These are phyloP conservation scores for Archocentrus centrarchus DNA, from an alignment of 2,113 vertebrate genomes.

Conservation along the genomic window DNA sequence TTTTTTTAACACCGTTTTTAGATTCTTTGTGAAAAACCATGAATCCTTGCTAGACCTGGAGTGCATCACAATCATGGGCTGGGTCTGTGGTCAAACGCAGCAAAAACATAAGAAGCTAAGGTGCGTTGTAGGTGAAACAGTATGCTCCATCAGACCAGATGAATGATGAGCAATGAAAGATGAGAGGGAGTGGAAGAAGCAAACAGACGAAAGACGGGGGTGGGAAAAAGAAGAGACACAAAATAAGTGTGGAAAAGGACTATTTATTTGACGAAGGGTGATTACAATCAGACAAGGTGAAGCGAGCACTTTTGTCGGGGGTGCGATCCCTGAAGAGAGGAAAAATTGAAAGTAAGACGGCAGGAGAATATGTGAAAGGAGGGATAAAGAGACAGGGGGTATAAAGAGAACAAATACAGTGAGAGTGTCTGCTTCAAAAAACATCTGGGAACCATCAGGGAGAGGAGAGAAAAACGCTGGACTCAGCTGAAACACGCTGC, in stretches of 20 bases:
- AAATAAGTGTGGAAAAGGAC: conserved; percentile 50
- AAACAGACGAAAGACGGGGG: background rate
- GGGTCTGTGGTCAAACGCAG: conserved; percentile 29
- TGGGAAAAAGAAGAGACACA: background rate
- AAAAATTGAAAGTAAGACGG: conserved; percentile 46
- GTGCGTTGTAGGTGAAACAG: conserved; percentile 13
- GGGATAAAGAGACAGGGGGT: conserved; percentile 21
- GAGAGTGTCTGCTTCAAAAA: conserved; percentile 59
- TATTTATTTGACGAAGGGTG: conserved; percentile 70
- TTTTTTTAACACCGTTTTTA: background rate
- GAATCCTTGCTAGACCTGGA: background rate
- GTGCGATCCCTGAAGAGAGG: conserved; percentile 53
- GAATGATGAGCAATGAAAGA: conserved; percentile 29
- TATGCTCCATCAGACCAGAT: conserved; percentile 9
- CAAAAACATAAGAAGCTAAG: conserved; percentile 24
- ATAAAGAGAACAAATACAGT: conserved; percentile 46
- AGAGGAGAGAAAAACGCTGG: conserved; percentile 70
- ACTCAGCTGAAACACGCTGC: conserved; percentile 74
- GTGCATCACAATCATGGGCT: conserved; percentile 18
- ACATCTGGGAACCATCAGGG: conserved; percentile 82
- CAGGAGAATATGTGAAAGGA: conserved; percentile 24
- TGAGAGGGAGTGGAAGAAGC: conserved; percentile 16
- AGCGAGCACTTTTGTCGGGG: conserved; percentile 53
- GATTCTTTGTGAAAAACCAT: conserved; percentile 13
- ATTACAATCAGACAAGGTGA: conserved; percentile 71